Conservation (phyloP, 2,888 invertebrate genomes). For the Troides helena region DNA sequence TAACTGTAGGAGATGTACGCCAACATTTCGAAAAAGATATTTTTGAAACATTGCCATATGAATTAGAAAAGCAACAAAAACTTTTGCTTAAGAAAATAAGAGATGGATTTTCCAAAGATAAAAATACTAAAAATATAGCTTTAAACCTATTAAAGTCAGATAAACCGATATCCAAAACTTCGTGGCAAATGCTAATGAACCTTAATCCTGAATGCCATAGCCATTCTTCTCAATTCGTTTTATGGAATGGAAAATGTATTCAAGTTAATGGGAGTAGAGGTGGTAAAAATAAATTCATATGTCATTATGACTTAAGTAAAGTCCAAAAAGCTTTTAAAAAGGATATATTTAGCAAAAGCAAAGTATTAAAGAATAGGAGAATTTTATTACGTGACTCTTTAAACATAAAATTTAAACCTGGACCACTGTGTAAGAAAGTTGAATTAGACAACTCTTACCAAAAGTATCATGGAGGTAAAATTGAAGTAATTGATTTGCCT, state of each 20-base stretch:
- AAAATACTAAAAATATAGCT: slow-evolving; percentile 56
- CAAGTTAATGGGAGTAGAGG: slow-evolving; percentile 64
- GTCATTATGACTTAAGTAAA: slow-evolving; percentile 50
- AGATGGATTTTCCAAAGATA: slow-evolving; percentile 51
- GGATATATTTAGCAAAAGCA: slow-evolving; percentile 34
- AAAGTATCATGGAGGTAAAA: slow-evolving; percentile 66
- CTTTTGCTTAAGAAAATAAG: slow-evolving; percentile 61
- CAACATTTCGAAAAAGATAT: slow-evolving; percentile 60
- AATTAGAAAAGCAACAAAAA: slow-evolving; percentile 60
- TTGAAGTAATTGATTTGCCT: slow-evolving; percentile 73
- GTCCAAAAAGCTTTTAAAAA: slow-evolving; percentile 37
- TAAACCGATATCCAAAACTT: slow-evolving; percentile 56
- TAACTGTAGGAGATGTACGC: slow-evolving; percentile 65
- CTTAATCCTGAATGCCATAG: slow-evolving; percentile 57
- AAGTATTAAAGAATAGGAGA: slow-evolving; percentile 42
- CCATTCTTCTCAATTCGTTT: slow-evolving; percentile 56
- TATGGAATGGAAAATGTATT: slow-evolving; percentile 61
- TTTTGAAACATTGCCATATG: slow-evolving; percentile 47
- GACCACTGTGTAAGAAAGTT: slow-evolving; percentile 76
- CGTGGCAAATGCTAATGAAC: slow-evolving; percentile 72
- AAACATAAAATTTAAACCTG: slow-evolving; percentile 75
- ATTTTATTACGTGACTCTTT: slow-evolving; percentile 56
- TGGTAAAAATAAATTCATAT: slow-evolving; percentile 59
- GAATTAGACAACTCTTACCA: slow-evolving; percentile 66
- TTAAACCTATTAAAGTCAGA: slow-evolving; percentile 54